These are phyloP conservation scores for Argyrosomus regius DNA, from an alignment of 2,797 vertebrate species.

Conservation along the genomic window DNA sequence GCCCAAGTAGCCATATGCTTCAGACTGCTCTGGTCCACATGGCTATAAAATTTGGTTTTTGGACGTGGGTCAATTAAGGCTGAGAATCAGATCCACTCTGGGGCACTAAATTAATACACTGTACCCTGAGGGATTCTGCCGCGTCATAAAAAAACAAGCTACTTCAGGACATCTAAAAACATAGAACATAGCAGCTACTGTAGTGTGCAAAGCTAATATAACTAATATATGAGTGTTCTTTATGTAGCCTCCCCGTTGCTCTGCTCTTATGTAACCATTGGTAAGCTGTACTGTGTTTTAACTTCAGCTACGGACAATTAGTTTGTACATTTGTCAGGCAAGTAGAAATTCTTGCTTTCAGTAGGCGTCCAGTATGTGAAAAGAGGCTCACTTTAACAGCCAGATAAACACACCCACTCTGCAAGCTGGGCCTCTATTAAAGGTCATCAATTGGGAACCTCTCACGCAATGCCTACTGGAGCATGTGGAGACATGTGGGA, in stretches of 20 bases:
- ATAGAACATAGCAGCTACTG: background rate
- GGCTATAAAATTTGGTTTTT: background rate
- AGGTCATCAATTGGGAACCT: slow-evolving; percentile 40
- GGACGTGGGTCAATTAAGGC: background rate
- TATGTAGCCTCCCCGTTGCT: background rate
- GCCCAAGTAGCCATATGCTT: background rate
- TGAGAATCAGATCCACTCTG: background rate
- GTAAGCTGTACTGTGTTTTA: background rate
- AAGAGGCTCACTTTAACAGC: slow-evolving; percentile 30
- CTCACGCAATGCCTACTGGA: slow-evolving; percentile 22
- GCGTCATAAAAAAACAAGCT: background rate
- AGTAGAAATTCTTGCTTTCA: slow-evolving; percentile 38
- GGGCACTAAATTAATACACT: background rate
- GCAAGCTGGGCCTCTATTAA: slow-evolving; percentile 46
- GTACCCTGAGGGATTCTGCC: background rate
- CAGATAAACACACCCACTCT: slow-evolving; percentile 58
- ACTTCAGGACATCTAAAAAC: background rate
- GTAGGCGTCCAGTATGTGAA: slow-evolving; percentile 44
- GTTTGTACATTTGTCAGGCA: slow-evolving; percentile 41
- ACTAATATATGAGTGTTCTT: background rate
- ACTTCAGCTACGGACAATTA: slow-evolving; percentile 2
- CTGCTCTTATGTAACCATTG: slow-evolving; percentile 3
- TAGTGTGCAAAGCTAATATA: background rate
- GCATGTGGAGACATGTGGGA: slow-evolving; percentile 34
- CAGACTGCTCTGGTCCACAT: background rate